Evolutionary conservation across 2,113 vertebrate species (phyloP).

Genomic region (Hyla sarda): DNA sequence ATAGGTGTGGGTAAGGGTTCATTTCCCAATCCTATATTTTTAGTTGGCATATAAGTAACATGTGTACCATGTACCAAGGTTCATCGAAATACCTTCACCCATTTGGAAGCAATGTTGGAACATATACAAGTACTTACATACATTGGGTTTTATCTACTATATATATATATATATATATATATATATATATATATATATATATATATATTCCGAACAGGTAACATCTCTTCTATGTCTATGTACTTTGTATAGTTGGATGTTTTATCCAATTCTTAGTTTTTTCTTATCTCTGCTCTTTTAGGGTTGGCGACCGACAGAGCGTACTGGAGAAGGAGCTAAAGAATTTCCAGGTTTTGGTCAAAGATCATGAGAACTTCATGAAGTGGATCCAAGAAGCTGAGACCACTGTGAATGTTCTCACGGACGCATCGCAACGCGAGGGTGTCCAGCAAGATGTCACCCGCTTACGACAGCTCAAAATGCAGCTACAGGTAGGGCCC

Average conservation of each 20-base stretch:
- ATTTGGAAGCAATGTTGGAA: too few species aligned
- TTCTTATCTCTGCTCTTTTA: conserved; percentile 68
- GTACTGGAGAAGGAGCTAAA: conserved; percentile 86
- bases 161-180: too few species aligned
- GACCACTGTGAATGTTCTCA: conserved; percentile 86
- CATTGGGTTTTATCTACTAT: too few species aligned
- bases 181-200: too few species aligned
- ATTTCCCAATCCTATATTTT: too few species aligned
- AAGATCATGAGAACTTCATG: conserved; percentile 89
- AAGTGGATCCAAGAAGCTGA: conserved; percentile 97
- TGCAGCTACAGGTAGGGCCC: conserved; percentile 84
- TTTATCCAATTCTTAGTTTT: not conserved
- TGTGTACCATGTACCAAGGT: too few species aligned
- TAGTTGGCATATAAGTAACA: too few species aligned
- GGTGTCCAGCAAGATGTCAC: conserved; percentile 79
- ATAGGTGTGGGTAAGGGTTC: too few species aligned
- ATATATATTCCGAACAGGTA: too few species aligned
- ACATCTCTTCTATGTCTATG: not conserved
- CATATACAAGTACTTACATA: too few species aligned
- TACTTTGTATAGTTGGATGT: too few species aligned
- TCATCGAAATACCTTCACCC: too few species aligned
- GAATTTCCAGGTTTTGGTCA: conserved; percentile 81
- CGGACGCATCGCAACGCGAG: conserved; percentile 87
- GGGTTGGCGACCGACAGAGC: conserved; percentile 81
- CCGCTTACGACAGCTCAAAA: conserved; percentile 78